A percentile compares a stretch with the other conserved stretches of the same genome.
Conservation (phyloP, 2,797 vertebrate species). For the Pangasius macronema region DNA sequence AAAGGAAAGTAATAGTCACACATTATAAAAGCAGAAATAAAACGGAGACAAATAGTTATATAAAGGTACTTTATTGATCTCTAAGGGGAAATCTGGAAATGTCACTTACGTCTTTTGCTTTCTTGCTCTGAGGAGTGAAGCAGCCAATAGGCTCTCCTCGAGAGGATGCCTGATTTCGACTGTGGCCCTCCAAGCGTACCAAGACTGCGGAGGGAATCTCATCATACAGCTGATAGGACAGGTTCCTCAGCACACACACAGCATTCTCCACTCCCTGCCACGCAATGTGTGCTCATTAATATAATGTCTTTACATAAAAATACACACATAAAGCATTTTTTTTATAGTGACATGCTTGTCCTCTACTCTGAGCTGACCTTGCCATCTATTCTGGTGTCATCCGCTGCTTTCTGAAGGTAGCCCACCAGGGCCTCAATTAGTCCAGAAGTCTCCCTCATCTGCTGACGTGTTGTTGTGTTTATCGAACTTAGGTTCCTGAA, state of each 20-base stretch:
- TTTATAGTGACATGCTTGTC: slow-evolving; percentile 6
- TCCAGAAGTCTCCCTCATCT: slow-evolving; percentile 81
- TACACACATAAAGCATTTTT: background rate
- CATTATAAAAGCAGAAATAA: background rate
- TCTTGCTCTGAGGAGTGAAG: slow-evolving; percentile 89
- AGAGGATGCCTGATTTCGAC: slow-evolving; percentile 56
- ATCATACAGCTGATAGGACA: slow-evolving; percentile 89
- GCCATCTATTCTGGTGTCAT: slow-evolving; percentile 77
- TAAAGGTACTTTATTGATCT: background rate
- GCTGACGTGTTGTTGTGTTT: slow-evolving; percentile 82
- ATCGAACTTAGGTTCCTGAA: slow-evolving; percentile 92
- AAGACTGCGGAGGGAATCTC: slow-evolving; percentile 81
- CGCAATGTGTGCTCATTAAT: background rate
- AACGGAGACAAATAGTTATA: background rate
- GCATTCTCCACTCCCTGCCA: slow-evolving; percentile 89
- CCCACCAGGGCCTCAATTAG: slow-evolving; percentile 85
- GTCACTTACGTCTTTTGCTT: slow-evolving; percentile 81
- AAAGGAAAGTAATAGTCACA: background rate
- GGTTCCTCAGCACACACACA: slow-evolving; percentile 90
- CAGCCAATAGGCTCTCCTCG: slow-evolving; percentile 83
- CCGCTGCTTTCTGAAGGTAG: slow-evolving; percentile 77
- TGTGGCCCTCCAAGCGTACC: slow-evolving; percentile 79
- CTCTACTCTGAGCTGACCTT: slow-evolving; percentile 78
- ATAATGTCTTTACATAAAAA: background rate
- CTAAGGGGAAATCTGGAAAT: background rate